Percentiles rank a stretch among this genome's conserved stretches.
These are phyloP conservation scores for Eudemis profundana DNA, from an alignment of 2,888 invertebrate species.

Conservation along the genomic window DNA sequence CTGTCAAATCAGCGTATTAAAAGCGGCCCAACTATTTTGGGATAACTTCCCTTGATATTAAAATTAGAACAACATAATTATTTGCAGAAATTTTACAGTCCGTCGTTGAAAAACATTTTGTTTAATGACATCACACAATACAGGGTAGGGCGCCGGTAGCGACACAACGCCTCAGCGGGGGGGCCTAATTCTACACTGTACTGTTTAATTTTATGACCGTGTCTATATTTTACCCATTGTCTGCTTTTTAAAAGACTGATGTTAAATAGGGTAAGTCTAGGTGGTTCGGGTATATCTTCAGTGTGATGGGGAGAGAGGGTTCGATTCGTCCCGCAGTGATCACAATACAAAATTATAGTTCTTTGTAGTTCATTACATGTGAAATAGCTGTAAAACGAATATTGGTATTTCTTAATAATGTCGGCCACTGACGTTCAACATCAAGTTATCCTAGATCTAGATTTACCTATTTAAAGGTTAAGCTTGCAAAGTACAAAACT, in stretches of 20 bases:
- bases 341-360: not conserved
- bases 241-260: constrained; percentile 9
- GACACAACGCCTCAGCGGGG: constrained; percentile 23
- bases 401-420: too few relatives aligned
- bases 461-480: too few relatives aligned
- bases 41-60: not conserved
- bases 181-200: constrained; percentile 11
- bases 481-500: too few relatives aligned
- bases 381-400: not conserved
- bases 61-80: not conserved
- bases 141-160: constrained; percentile 18
- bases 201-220: not conserved
- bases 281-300: not conserved
- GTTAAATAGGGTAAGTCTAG: not conserved
- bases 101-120: constrained; percentile 9
- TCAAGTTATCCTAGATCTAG: too few relatives aligned
- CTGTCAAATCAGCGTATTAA: too few relatives aligned
- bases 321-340: not conserved
- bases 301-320: not conserved
- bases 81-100: constrained; percentile 9
- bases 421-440: too few relatives aligned
- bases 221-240: constrained; percentile 6
- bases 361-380: not conserved
- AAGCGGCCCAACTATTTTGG: not conserved
- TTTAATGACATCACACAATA: constrained; percentile 2